Conservation (phyloP, 2,888 invertebrate species). For the Sphaerophoria rueppellii region DNA sequence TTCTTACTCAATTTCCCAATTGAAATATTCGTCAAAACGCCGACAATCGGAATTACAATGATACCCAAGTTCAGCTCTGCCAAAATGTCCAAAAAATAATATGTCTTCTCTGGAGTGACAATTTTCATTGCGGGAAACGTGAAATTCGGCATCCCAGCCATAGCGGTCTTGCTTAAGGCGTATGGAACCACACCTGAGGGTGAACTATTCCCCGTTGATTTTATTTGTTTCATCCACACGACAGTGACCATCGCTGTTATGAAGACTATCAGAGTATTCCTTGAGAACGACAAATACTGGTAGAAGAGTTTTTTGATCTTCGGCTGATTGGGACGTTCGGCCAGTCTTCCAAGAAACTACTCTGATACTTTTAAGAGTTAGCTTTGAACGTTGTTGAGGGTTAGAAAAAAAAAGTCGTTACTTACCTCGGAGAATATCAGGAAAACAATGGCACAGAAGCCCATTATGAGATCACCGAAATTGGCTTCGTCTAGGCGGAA, state of each 20-base stretch:
- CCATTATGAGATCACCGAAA: conserved; percentile 86
- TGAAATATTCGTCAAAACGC: conserved; percentile 95
- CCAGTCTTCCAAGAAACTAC: conserved; percentile 55
- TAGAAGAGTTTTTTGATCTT: conserved; percentile 77
- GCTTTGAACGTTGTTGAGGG: conserved; percentile 74
- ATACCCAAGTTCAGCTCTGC: conserved; percentile 89
- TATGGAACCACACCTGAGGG: conserved; percentile 84
- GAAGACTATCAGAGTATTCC: conserved; percentile 90
- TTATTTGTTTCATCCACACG: conserved; percentile 78
- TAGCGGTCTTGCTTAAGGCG: conserved; percentile 83
- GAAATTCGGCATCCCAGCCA: conserved; percentile 87
- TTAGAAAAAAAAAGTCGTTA: background rate
- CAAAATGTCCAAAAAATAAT: conserved; percentile 87
- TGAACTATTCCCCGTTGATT: conserved; percentile 66
- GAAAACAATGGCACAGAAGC: conserved; percentile 86
- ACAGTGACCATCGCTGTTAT: conserved; percentile 85
- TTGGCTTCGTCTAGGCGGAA: conserved; percentile 84
- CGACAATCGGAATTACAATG: conserved; percentile 91
- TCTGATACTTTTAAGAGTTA: background rate
- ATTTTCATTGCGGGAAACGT: conserved; percentile 86
- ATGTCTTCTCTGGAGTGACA: conserved; percentile 83
- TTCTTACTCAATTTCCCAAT: conserved; percentile 95
- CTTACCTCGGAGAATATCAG: conserved; percentile 87
- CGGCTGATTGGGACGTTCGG: conserved; percentile 48
- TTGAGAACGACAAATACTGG: conserved; percentile 88